Evolutionary conservation across 2,113 vertebrate genomes (phyloP).

Genomic region (Noturus placidus): DNA sequence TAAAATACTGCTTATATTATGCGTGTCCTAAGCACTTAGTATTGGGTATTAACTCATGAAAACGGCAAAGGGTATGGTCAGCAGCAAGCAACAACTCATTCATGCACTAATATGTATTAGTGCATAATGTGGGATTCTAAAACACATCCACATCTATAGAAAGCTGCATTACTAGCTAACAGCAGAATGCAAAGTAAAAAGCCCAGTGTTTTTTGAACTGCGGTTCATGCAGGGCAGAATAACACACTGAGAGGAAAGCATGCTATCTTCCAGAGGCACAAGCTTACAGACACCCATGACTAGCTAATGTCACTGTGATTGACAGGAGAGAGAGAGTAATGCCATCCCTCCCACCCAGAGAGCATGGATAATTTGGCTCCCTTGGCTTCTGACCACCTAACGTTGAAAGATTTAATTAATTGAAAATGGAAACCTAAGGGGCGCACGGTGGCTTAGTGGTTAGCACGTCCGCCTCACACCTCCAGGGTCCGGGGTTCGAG

Average conservation of each 20-base stretch:
- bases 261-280: neutral
- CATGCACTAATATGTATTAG: too few relatives aligned
- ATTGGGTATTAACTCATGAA: neutral
- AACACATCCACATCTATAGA: neutral
- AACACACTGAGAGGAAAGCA: neutral
- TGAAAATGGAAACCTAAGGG: neutral
- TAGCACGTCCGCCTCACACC: too few relatives aligned
- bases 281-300: neutral
- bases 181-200: neutral
- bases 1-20: slow-evolving; percentile 9
- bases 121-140: neutral
- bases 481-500: too few relatives aligned
- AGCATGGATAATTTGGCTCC: neutral
- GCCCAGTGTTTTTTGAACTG: neutral
- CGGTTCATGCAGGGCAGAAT: neutral
- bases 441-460: too few relatives aligned
- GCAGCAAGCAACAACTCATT: neutral
- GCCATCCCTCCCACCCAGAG: neutral
- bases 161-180: neutral
- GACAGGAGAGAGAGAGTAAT: neutral
- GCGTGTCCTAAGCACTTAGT: neutral
- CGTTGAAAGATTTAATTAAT: neutral
- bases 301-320: neutral
- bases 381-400: neutral
- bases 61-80: neutral